Conservation (phyloP, 2,113 vertebrate genomes). For the Oncorhynchus keta region DNA sequence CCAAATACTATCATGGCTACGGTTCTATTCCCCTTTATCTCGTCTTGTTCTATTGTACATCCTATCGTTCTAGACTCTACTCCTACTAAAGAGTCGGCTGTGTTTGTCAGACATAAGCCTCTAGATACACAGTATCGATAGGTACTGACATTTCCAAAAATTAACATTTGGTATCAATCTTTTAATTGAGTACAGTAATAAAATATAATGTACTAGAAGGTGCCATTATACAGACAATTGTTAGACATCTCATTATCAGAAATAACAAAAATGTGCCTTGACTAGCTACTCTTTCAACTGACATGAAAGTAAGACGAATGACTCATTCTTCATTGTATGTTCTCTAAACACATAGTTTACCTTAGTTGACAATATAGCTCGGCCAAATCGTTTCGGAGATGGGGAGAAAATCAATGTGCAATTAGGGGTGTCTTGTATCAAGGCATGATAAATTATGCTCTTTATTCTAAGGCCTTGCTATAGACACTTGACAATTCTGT, state of each 20-base stretch:
- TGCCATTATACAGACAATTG: not conserved
- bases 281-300: slow-evolving; percentile 10
- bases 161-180: slow-evolving; percentile 14
- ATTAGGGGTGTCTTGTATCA: slow-evolving; percentile 69
- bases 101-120: slow-evolving; percentile 30
- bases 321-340: slow-evolving; percentile 47
- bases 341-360: slow-evolving; percentile 55
- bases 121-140: slow-evolving; percentile 50
- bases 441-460: slow-evolving; percentile 67
- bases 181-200: slow-evolving; percentile 25
- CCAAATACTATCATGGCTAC: not conserved
- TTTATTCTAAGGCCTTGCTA: slow-evolving; percentile 54
- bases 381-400: slow-evolving; percentile 58
- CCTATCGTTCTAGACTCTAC: not conserved
- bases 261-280: slow-evolving; percentile 9
- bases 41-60: slow-evolving; percentile 5
- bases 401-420: slow-evolving; percentile 64
- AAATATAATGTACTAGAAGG: slow-evolving; percentile 4
- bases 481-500: slow-evolving; percentile 64
- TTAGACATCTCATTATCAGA: slow-evolving; percentile 19
- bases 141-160: slow-evolving; percentile 32
- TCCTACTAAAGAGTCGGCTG: not conserved
- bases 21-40: not conserved
- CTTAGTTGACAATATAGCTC: slow-evolving; percentile 58
- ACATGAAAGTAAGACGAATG: slow-evolving; percentile 38